phyloP scores from a whole-genome alignment of 2,888 invertebrate species.

The Hemicrepidius hirtus region DNA sequence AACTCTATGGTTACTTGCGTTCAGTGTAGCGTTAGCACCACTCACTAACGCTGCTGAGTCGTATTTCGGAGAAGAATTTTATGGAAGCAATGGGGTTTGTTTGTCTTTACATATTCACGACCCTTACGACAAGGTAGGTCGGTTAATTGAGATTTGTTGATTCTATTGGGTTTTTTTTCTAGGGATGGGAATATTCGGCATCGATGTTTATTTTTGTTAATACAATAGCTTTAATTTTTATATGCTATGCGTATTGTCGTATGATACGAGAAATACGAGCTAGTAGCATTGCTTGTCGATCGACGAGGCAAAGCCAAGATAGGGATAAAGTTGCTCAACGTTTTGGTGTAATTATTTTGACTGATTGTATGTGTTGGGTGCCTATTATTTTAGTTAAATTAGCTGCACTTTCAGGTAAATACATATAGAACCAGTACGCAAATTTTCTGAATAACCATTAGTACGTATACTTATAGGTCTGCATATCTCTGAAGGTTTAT shows the following conservation, averaged over 20 bases:
- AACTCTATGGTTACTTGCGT: slow-evolving; percentile 74
- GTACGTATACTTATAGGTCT: slow-evolving; percentile 69
- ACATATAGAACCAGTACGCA: too few species aligned
- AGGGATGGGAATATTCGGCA: slow-evolving; percentile 79
- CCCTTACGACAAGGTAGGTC: slow-evolving; percentile 74
- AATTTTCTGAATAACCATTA: too few species aligned
- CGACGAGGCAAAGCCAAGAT: slow-evolving; percentile 76
- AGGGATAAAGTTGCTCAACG: slow-evolving; percentile 75
- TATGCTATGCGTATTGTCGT: slow-evolving; percentile 75
- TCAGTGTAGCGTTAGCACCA: slow-evolving; percentile 73
- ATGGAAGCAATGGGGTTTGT: slow-evolving; percentile 78
- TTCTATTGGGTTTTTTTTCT: slow-evolving; percentile 46
- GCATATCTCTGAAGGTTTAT: slow-evolving; percentile 74
- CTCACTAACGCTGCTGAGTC: slow-evolving; percentile 68
- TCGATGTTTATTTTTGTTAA: slow-evolving; percentile 76
- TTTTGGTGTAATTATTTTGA: slow-evolving; percentile 77
- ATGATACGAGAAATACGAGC: slow-evolving; percentile 77
- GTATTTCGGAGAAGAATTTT: slow-evolving; percentile 76
- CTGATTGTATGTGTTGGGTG: slow-evolving; percentile 78
- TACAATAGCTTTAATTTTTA: slow-evolving; percentile 75
- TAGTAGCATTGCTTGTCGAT: slow-evolving; percentile 76
- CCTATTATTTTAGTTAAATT: slow-evolving; percentile 77
- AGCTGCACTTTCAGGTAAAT: slow-evolving; percentile 74
- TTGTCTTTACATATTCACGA: slow-evolving; percentile 77
- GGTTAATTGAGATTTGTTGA: too few species aligned